Base-by-base conservation (phyloP, 2,797 vertebrate species). In the Rhabdomys pumilio region DNA sequence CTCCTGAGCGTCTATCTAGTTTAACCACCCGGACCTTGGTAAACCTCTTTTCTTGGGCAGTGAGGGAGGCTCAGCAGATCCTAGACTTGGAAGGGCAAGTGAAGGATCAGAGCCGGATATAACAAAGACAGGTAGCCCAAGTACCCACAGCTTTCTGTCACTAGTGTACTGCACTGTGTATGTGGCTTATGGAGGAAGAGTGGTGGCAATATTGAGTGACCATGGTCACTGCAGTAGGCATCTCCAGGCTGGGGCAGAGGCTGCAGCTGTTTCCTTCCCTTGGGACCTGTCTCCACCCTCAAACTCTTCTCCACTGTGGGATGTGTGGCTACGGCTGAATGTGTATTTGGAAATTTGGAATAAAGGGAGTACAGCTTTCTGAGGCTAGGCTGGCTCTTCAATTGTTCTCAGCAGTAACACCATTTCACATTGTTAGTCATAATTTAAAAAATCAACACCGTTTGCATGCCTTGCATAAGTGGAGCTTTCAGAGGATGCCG, bases 401-500 rank as follows among this genome's bases (percentile, higher is more conserved):
- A 24, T 22, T 41, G 19, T 53, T 38, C 53, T 57, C 53, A 38
- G 41, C 29, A 4, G 38, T 6, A 26, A 61, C 8, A 24, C 13
- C n/a, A 38, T n/a, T 91, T 73, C 34, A 29, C 57, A 31, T n/a
- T 61, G 31, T 13, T 9, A 11, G 20, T 3, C 34, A 59, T 53
- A 12, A 26, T 84, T 19, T 17, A 26, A 44, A 19, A 4, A 6
- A 57, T 0, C 0, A 20, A 8, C n/a, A 47, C 34, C 17, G 11
- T 29, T 53, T 59, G 0, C 38, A 3, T 14, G 88, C 53, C 29
- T 0, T 0, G 13, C 0, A 17, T 0, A 0, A 53, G 53, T 4
- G 6, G 24, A 2, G 9, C 76, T 5, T 5, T 31, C 22, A 1
- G 83, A 61, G 13, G 22, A 26, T 3, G 57, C 95, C 2, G 0